phyloP scores from a whole-genome alignment of 2,888 invertebrate species.

The Melanostoma mellinum region DNA sequence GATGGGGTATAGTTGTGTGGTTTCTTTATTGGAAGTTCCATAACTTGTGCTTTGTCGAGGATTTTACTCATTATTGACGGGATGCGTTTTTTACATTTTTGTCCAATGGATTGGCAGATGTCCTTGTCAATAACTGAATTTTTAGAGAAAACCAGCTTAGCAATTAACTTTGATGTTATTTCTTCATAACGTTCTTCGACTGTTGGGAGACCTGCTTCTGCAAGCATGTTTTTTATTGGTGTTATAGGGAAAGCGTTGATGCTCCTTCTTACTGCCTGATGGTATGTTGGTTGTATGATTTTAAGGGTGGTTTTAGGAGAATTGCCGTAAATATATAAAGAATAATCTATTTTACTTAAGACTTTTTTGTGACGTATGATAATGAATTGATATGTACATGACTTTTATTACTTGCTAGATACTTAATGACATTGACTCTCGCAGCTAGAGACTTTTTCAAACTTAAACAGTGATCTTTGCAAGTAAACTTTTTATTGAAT shows the following conservation, averaged over 20 bases:
- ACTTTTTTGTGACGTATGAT: conserved; percentile 30
- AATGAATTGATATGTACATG: conserved; percentile 20
- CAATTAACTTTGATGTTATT: neutral
- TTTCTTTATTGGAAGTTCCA: conserved; percentile 11
- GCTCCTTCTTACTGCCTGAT: conserved; percentile 39
- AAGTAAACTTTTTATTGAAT: conserved; percentile 37
- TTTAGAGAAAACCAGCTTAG: conserved; percentile 9
- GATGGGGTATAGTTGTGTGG: neutral
- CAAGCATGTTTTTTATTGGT: conserved; percentile 42
- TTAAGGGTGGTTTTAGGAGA: conserved; percentile 29
- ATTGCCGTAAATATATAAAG: conserved; percentile 38
- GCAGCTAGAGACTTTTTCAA: conserved; percentile 23
- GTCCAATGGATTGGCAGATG: neutral
- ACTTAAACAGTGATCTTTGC: conserved; percentile 27
- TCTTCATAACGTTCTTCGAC: conserved; percentile 15
- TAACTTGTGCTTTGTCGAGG: neutral
- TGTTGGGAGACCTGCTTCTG: conserved; percentile 31
- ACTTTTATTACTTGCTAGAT: conserved; percentile 28
- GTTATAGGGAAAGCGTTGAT: conserved; percentile 46
- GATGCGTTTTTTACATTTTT: conserved; percentile 21
- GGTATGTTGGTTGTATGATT: conserved; percentile 30
- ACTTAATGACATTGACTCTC: conserved; percentile 14
- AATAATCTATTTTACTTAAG: conserved; percentile 54
- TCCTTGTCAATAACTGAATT: conserved; percentile 1
- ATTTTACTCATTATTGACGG: conserved; percentile 10